phyloP scores from a whole-genome alignment of 2,113 vertebrate species.

The Pelecanoides urinatrix region DNA sequence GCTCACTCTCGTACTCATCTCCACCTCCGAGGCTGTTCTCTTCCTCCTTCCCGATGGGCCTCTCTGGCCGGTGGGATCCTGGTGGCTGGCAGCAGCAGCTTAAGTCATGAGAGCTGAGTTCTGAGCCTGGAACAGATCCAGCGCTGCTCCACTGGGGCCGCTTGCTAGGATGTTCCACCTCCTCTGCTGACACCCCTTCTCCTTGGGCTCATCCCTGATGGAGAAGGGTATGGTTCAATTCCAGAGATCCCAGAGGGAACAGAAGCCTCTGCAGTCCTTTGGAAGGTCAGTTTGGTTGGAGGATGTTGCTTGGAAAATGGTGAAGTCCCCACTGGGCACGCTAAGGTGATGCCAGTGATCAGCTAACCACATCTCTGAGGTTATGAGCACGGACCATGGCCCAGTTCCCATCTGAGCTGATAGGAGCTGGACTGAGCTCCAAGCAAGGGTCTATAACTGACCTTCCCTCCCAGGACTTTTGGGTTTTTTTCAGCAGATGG shows the following conservation, averaged over 20 bases:
- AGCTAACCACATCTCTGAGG: not conserved
- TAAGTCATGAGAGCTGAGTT: not conserved
- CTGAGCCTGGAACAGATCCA: not conserved
- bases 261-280: not conserved
- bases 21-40: not conserved
- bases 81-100: not conserved
- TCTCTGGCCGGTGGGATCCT: not conserved
- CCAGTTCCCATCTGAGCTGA: not conserved
- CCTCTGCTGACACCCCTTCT: not conserved
- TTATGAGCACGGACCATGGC: not conserved
- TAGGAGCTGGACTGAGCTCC: not conserved
- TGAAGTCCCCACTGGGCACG: not conserved
- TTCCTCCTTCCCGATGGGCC: not conserved
- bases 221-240: not conserved
- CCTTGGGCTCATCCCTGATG: not conserved
- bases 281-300: not conserved
- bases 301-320: not conserved
- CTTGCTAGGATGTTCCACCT: not conserved
- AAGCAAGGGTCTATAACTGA: not conserved
- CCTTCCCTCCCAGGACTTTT: not conserved
- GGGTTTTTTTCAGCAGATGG: not conserved
- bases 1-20: not conserved
- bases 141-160: rapidly evolving
- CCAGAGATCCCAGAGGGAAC: not conserved
- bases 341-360: not conserved